Percentiles rank a stretch among this genome's conserved stretches.
Conservation (phyloP, 2,797 vertebrate species). For the Tolypeutes matacus region DNA sequence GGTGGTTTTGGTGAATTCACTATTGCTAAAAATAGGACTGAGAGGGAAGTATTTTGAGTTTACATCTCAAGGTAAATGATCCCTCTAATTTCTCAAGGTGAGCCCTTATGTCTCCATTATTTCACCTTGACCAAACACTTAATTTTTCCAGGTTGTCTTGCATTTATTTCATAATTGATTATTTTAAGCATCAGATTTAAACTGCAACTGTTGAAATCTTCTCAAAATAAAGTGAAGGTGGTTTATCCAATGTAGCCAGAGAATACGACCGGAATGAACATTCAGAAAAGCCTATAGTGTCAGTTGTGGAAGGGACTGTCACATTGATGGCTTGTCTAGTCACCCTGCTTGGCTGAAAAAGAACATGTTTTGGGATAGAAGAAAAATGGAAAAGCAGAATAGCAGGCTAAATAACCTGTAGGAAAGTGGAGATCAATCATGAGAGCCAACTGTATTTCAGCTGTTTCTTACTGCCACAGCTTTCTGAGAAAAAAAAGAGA, state of each 20-base stretch:
- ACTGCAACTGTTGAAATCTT: not conserved
- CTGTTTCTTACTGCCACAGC: not conserved
- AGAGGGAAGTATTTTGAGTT: not conserved
- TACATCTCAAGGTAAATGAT: conserved; percentile 4
- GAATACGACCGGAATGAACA: not conserved
- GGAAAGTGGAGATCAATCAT: not conserved
- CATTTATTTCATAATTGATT: not conserved
- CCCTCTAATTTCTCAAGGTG: not conserved
- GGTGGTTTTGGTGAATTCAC: not conserved
- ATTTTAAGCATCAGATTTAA: not conserved
- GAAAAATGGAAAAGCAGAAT: not conserved
- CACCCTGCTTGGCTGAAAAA: not conserved
- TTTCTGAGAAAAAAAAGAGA: not conserved
- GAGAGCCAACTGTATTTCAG: accelerated
- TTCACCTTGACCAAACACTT: not conserved
- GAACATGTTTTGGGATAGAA: not conserved
- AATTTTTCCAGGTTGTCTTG: not conserved
- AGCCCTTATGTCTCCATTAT: not conserved
- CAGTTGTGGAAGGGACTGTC: not conserved
- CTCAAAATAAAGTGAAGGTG: not conserved
- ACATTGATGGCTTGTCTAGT: not conserved
- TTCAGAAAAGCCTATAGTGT: not conserved
- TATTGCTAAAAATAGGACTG: not conserved
- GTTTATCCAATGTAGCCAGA: not conserved
- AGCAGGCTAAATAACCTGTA: not conserved